These are phyloP conservation scores for Drepana falcataria DNA, from an alignment of 2,888 invertebrate genomes.

Conservation along the genomic window DNA sequence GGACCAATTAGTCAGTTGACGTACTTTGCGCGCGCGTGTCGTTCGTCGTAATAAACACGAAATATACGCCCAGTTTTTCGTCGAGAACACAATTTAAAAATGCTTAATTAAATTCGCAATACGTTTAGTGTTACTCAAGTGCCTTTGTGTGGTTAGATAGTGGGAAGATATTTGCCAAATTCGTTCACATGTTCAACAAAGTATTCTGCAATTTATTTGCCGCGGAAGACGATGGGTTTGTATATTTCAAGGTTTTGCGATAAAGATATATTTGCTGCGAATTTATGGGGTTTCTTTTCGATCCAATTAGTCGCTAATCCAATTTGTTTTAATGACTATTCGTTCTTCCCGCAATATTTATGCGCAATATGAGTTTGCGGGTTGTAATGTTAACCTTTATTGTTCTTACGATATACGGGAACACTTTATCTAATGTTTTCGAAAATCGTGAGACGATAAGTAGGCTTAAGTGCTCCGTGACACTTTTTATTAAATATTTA, in stretches of 20 bases:
- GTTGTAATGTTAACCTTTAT: too few species aligned
- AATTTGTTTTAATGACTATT: not conserved
- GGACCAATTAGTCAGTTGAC: constrained; percentile 55
- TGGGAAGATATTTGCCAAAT: not conserved
- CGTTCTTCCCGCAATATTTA: not conserved
- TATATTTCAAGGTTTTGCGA: not conserved
- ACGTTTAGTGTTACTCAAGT: not conserved
- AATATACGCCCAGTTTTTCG: constrained; percentile 13
- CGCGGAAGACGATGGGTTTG: not conserved
- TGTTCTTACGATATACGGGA: too few species aligned
- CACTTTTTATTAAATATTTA: not conserved
- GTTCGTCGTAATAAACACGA: constrained; percentile 8
- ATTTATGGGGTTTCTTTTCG: not conserved
- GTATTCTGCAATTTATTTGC: constrained; percentile 2
- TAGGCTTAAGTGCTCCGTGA: too few species aligned
- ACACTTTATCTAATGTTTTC: too few species aligned
- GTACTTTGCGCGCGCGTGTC: constrained; percentile 38
- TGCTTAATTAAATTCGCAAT: not conserved
- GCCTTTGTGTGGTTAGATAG: not conserved
- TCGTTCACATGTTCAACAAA: not conserved
- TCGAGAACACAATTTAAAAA: constrained; percentile 11
- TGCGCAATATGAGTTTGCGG: not conserved
- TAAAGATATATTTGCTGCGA: not conserved
- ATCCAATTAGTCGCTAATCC: constrained; percentile 1
- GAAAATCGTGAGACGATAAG: too few species aligned